Evolutionary conservation across 2,797 vertebrate species (phyloP).

Genomic region (Rhinoraja longicauda): DNA sequence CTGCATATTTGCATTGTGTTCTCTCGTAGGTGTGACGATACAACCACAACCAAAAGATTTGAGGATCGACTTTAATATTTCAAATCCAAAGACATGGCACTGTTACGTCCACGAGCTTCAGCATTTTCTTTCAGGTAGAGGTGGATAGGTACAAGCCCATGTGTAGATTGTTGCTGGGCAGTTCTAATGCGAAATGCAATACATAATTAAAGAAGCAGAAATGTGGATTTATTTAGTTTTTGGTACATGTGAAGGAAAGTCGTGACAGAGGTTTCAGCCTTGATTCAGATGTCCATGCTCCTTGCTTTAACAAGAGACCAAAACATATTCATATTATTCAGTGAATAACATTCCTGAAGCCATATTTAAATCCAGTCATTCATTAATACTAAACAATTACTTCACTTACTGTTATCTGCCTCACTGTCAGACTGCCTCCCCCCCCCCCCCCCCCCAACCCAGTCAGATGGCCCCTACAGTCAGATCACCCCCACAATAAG

Average conservation of each 20-base stretch:
- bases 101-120: conserved; percentile 58
- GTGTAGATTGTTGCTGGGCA: neutral
- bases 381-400: neutral
- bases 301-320: neutral
- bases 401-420: neutral
- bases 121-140: conserved; percentile 66
- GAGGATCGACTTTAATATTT: conserved; percentile 69
- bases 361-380: neutral
- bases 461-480: no score
- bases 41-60: conserved; percentile 68
- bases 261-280: neutral
- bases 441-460: no score
- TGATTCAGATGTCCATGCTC: neutral
- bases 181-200: neutral
- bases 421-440: neutral
- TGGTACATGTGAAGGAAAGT: neutral
- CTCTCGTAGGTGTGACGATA: conserved; percentile 70
- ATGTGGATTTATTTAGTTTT: neutral
- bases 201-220: neutral
- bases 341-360: neutral
- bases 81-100: conserved; percentile 60
- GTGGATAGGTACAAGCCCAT: neutral
- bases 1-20: neutral
- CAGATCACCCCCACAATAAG: no score
- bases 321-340: neutral